Evolutionary conservation across 2,888 invertebrate genomes (phyloP).

Genomic region (Aquatica leii): DNA sequence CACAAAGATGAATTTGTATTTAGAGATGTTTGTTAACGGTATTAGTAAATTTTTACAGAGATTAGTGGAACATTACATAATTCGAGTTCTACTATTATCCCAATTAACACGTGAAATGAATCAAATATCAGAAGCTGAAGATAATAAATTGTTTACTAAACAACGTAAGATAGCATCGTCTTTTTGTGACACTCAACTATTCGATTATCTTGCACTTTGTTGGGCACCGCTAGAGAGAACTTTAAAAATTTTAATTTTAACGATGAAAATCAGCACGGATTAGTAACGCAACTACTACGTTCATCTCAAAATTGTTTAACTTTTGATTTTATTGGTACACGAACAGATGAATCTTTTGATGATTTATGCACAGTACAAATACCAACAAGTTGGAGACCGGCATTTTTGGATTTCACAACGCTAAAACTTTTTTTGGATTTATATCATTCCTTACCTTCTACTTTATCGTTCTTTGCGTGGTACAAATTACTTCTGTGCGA

Average conservation of each 20-base stretch:
- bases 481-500: slow-evolving; percentile 95
- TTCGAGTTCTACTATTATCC: slow-evolving; percentile 94
- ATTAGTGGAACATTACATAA: slow-evolving; percentile 89
- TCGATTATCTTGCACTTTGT: slow-evolving; percentile 87
- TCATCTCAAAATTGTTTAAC: slow-evolving; percentile 94
- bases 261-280: slow-evolving; percentile 79
- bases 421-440: slow-evolving; percentile 95
- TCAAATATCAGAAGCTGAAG: slow-evolving; percentile 91
- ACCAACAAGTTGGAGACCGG: slow-evolving; percentile 97
- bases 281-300: slow-evolving; percentile 85
- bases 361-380: slow-evolving; percentile 98
- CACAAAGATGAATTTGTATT: slow-evolving; percentile 91
- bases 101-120: slow-evolving; percentile 97
- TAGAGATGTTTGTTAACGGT: slow-evolving; percentile 90
- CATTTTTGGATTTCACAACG: slow-evolving; percentile 93
- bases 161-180: slow-evolving; percentile 97
- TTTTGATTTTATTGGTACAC: slow-evolving; percentile 98
- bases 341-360: slow-evolving; percentile 96
- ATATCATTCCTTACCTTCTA: slow-evolving; percentile 87
- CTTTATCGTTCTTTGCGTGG: slow-evolving; percentile 90
- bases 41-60: slow-evolving; percentile 76
- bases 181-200: slow-evolving; percentile 93
- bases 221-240: slow-evolving; percentile 88
- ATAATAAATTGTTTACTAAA: slow-evolving; percentile 90
- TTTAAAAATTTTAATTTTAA: slow-evolving; percentile 84